A percentile compares a stretch with the other conserved stretches of the same genome.
Conservation (phyloP, 1,140 invertebrate species). For the Pseudobourletiella spinata region DNA sequence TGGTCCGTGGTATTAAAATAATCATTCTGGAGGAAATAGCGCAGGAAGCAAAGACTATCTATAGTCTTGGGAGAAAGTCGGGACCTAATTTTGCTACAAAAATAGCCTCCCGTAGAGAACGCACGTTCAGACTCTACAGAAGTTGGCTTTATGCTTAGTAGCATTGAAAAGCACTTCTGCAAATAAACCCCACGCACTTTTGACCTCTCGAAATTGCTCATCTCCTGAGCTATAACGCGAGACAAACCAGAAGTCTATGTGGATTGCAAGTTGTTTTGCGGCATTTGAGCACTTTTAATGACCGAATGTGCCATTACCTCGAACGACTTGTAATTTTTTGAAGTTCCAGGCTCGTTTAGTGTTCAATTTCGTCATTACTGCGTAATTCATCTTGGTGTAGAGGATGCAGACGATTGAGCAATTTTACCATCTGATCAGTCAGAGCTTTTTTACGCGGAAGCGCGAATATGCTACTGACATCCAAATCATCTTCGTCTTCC, state of each 20-base stretch:
- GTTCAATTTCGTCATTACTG: background rate
- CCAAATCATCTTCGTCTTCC: background rate
- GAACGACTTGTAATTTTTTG: background rate
- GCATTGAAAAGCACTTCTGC: background rate
- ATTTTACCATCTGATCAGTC: background rate
- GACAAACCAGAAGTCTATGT: background rate
- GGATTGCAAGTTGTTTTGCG: background rate
- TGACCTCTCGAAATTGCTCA: background rate
- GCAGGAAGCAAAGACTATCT: constrained; percentile 7
- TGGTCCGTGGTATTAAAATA: too few species aligned
- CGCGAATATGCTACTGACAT: background rate
- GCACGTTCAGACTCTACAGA: constrained; percentile 14
- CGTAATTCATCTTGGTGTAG: background rate
- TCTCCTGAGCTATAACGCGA: background rate
- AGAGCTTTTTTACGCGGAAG: background rate
- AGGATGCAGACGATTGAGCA: background rate
- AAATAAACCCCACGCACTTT: background rate
- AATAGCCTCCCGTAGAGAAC: constrained; percentile 8
- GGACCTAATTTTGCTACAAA: constrained; percentile 13
- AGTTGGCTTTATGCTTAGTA: constrained; percentile 8
- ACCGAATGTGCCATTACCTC: background rate
- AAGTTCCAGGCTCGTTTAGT: background rate
- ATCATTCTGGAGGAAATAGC: background rate
- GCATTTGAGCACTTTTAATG: background rate
- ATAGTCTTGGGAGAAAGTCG: constrained; percentile 3